These are phyloP conservation scores for Neomorphus geoffroyi DNA, from an alignment of 2,797 vertebrate species.

Conservation along the genomic window DNA sequence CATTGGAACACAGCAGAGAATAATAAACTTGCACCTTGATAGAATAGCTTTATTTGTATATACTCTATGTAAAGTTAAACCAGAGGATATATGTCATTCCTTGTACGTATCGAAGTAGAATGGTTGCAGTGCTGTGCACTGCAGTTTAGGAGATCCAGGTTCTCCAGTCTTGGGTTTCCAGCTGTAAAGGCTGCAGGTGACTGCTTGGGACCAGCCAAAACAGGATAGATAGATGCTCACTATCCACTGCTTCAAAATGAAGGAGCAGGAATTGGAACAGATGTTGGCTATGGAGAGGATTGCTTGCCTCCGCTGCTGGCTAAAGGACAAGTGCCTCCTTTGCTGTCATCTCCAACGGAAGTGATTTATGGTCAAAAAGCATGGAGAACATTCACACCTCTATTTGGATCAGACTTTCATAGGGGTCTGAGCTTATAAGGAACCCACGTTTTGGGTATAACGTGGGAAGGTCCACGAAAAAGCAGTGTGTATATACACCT, in stretches of 20 bases:
- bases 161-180: constrained; percentile 27
- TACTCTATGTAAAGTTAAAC: constrained; percentile 51
- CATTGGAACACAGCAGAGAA: constrained; percentile 2
- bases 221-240: constrained; percentile 31
- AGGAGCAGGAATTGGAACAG: constrained; percentile 3
- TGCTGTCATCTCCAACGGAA: constrained; percentile 17
- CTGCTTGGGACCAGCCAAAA: constrained; percentile 16
- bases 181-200: constrained; percentile 15
- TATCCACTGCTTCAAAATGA: constrained; percentile 20
- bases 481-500: constrained; percentile 57
- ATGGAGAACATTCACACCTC: constrained; percentile 14
- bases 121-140: constrained; percentile 47
- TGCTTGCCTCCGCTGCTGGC: constrained; percentile 14
- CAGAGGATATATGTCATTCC: constrained; percentile 23
- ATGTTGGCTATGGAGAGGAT: constrained; percentile 34
- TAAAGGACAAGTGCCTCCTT: constrained; percentile 63
- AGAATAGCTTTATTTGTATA: constrained; percentile 68
- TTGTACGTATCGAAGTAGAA: constrained; percentile 48
- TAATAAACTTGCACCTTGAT: constrained; percentile 59
- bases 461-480: constrained; percentile 2
- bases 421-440: background rate
- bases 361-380: background rate
- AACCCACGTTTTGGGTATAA: background rate
- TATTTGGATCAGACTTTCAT: background rate
- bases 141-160: constrained; percentile 16